A percentile compares a stretch with the other conserved stretches of the same genome.
These are phyloP conservation scores for Pseudolaguvia tuberculata DNA, from an alignment of 2,113 vertebrate species.

Conservation along the genomic window DNA sequence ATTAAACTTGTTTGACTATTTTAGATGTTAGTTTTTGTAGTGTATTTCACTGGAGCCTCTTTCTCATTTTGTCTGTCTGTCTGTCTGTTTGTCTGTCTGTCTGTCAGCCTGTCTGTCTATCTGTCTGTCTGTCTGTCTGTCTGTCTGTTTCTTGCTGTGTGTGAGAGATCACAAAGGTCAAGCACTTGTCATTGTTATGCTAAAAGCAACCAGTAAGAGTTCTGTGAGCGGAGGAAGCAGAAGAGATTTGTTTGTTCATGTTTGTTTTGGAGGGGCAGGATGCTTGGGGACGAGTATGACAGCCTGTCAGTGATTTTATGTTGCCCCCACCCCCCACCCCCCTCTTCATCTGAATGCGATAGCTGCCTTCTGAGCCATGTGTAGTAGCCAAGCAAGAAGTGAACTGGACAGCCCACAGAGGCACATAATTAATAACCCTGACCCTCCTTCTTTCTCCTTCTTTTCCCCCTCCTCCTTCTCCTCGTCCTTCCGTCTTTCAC, in stretches of 20 bases:
- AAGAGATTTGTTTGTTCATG: slow-evolving; percentile 27
- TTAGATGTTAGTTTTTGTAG: not conserved
- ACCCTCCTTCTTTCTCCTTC: not conserved
- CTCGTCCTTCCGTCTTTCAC: slow-evolving; percentile 16
- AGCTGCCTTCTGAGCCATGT: slow-evolving; percentile 3
- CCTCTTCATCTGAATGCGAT: not conserved
- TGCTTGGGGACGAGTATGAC: slow-evolving; percentile 26
- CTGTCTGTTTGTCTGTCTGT: no score
- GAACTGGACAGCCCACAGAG: slow-evolving; percentile 12
- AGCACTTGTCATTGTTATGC: slow-evolving; percentile 57
- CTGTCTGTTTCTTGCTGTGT: slow-evolving; percentile 8
- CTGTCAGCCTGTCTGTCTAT: not conserved
- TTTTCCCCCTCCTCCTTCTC: slow-evolving; percentile 12
- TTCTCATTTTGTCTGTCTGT: slow-evolving; percentile 2
- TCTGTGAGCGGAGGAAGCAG: not conserved
- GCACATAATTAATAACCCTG: slow-evolving; percentile 7
- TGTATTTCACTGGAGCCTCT: not conserved
- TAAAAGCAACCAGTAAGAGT: slow-evolving; percentile 34
- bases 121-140: not conserved
- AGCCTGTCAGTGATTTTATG: slow-evolving; percentile 29
- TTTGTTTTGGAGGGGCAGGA: slow-evolving; percentile 31
- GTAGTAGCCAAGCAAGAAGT: slow-evolving; percentile 4
- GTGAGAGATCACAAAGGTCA: slow-evolving; percentile 35
- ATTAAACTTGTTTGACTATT: not conserved
- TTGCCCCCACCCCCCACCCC: slow-evolving; percentile 14